Conservation (phyloP, 2,113 vertebrate genomes). For the Brevimyrus niger region DNA sequence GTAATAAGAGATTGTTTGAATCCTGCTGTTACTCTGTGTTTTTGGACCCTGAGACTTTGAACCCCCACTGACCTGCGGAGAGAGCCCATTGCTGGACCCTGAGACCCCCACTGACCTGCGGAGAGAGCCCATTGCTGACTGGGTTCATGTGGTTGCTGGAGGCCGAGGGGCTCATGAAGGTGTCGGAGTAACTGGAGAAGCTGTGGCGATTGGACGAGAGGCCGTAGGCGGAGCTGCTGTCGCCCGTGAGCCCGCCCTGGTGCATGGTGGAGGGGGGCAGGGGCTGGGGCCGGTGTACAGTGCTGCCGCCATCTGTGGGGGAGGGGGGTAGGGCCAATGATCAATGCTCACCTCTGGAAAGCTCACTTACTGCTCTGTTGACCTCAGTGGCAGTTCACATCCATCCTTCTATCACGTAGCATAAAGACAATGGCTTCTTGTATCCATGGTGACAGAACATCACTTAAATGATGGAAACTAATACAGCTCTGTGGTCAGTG, state of each 20-base stretch:
- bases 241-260: slow-evolving; percentile 73
- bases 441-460: neutral
- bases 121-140: slow-evolving; percentile 87
- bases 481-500: neutral
- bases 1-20: slow-evolving; percentile 37
- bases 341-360: neutral
- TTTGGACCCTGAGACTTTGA: neutral
- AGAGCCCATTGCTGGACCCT: slow-evolving; percentile 88
- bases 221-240: slow-evolving; percentile 75
- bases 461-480: neutral
- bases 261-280: slow-evolving; percentile 91
- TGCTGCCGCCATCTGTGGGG: slow-evolving; percentile 70
- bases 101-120: slow-evolving; percentile 89
- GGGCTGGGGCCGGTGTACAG: slow-evolving; percentile 88
- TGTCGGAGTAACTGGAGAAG: slow-evolving; percentile 92
- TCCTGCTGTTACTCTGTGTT: slow-evolving; percentile 17
- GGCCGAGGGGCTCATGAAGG: slow-evolving; percentile 81
- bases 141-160: slow-evolving; percentile 86
- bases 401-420: neutral
- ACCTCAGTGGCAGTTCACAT: neutral
- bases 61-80: slow-evolving; percentile 85
- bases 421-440: neutral
- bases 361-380: neutral
- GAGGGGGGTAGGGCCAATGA: neutral
- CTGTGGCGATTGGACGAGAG: slow-evolving; percentile 73